phyloP scores from a whole-genome alignment of 2,113 vertebrate genomes.

The Neotoma lepida region DNA sequence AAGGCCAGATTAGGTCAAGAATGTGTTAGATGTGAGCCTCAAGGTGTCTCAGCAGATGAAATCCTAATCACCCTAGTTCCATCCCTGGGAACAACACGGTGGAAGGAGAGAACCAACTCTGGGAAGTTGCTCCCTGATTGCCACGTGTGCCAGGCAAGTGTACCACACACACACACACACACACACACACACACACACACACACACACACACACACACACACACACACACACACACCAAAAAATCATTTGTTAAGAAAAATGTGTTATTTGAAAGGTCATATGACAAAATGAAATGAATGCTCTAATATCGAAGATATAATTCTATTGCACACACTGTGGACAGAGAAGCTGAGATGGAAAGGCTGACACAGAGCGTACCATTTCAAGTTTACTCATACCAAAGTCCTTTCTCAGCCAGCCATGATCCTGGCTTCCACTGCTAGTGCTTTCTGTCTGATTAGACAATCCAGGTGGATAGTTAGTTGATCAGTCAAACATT shows the following conservation, averaged over 20 bases:
- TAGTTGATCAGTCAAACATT: not conserved
- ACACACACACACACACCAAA: not conserved
- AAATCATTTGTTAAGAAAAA: not conserved
- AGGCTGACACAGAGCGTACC: not conserved
- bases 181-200: no score
- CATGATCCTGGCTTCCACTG: not conserved
- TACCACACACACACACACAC: no score
- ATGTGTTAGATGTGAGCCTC: not conserved
- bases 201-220: not conserved
- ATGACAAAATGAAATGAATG: not conserved
- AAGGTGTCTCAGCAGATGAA: not conserved
- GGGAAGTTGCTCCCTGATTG: not conserved
- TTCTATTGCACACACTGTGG: not conserved
- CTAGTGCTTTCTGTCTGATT: not conserved
- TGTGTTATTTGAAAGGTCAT: not conserved
- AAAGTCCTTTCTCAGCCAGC: not conserved
- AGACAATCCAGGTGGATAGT: not conserved
- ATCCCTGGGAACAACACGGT: not conserved
- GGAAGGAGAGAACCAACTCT: not conserved
- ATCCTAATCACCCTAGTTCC: not conserved
- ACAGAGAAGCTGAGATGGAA: not conserved
- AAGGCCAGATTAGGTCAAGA: not conserved
- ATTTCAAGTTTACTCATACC: not conserved
- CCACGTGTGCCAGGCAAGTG: not conserved
- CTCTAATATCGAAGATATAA: not conserved